Base-by-base conservation (phyloP, 2,888 invertebrate species). In the Drosophila mimica region DNA sequence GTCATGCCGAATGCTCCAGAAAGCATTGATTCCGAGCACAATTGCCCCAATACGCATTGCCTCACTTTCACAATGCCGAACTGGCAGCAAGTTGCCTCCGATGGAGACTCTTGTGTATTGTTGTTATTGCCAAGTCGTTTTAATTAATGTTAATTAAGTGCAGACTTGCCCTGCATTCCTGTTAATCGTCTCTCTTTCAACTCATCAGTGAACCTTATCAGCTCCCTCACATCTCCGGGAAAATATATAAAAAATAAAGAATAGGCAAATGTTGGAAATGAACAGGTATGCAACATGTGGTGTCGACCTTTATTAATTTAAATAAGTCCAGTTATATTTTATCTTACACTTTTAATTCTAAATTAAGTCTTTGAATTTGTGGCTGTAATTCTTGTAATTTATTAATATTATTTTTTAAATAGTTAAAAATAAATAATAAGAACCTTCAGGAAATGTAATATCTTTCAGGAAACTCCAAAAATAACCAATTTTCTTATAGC, bases 81-180 rank as follows among this genome's bases (percentile, higher is more conserved):
- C 15, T 51, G 8, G 17, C 28, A 5, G 17, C 17, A 31, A 15
- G 3, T n/a, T 52, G 30, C 0, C 3, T 30, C 49, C 9, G 5
- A 6, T 28, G 36, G 25, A 25, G 54, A 36, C 25, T 11, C 28
- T 25, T 36, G 33, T 53, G 58, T 58, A 48, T 69, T 53, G 58
- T 67, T 40, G 64, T 63, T 31, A 25, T 34, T 7, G 43, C 33
- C 36, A 60, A 56, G 71, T 80, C 54, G 66, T 53, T 65, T 77
- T 74, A 81, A 85, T 82, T 82, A 83, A 85, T 85, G 83, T 76
- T 88, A 88, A 88, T 85, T 85, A 88, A 82, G 81, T 83, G 75
- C 74, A 82, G 83, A n/a, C 74, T 36, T 54, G 36, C 54, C 36
- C 31, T 43, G 73, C 68, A 63, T 76, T 76, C 68, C 57, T 61